Base-by-base conservation (phyloP, 64 coral and sea anemone species). In the Stichodactyla helianthus region DNA sequence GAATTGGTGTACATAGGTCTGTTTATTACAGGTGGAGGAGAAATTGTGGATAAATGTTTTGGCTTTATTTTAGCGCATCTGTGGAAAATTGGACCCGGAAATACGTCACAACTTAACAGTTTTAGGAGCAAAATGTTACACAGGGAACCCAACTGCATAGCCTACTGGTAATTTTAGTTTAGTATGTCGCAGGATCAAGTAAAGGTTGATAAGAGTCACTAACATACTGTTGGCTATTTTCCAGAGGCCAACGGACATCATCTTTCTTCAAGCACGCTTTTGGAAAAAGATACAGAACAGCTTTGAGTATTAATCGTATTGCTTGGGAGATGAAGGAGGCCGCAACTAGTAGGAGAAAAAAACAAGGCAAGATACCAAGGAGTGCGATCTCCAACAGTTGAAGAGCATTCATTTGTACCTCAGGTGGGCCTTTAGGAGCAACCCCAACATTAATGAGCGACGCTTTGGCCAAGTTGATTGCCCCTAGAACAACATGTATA, bases 401-500 rank as follows among this genome's bases (percentile, higher is more conserved):
- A 63, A 95, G 65, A 19, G 14, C 63, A 10, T 79, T 51, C 9
- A 95, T 86, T 18, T 82, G 81, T 5, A 10, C 50, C 51, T 84
- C 15, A 8, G 84, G 88, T 52, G 80, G 83, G 26, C 87, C 90
- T 14, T 87, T 20, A 14, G 94, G 77, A 54, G 57, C 13, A 50
- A 78, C 61, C 6, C 90, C 94, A 52, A 68, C 81, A 17, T 87
- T 83, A 18, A 88, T 77, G 7, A 95, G 71, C 19, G 91, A 65
- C 3, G 94, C 90, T 35, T 90, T 88, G 17, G 65, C 57, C 26
- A 95, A 65, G 79, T 85, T 92, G 53, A 92, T 84, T 25, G 82
- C 57, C n/a, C 86, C 94, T 15, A 95, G 31, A 64, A 92, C 70
- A 18, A 92, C 55, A 15, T 86, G 85, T 2, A 79, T 79, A 7